Evolutionary conservation across 2,888 invertebrate genomes (phyloP), one percentile per base, ranked within the genome.

Genomic region (Cephus sareptanus): DNA sequence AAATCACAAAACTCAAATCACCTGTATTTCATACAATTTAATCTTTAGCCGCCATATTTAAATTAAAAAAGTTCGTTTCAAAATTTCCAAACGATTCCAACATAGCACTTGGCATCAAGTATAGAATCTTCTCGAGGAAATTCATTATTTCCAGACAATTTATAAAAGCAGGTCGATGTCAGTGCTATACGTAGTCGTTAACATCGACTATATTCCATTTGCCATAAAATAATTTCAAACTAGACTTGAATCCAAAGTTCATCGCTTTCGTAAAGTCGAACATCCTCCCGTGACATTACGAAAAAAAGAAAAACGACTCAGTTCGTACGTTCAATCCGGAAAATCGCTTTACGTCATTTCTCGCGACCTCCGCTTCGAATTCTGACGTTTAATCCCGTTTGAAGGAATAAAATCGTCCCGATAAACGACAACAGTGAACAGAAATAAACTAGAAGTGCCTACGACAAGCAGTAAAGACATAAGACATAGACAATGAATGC

Each of bases 401-500:
- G 23, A 15, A 74, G 75, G 68, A 68, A 40, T 33, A 40, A 74
- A 74, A 30, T 40, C 73, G 35, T 12, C 4, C 15, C 11, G 34
- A 73, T n/a, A 13, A 68, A 69, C 23, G 11, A 11, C 74, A 69
- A 69, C 31, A 74, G 56, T 30, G 69, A 69, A 69, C 35, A 34
- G 33, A 35, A 68, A 77, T 68, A 69, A 77, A 77, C 23, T 77
- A 35, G 4, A 76, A 15, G 31, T 74, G 74, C 77, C 30, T 31
- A 31, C 30, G 75, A n/a, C 12, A 69, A 33, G 69, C 34, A 69
- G 77, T 69, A 74, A 34, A 68, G 34, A 69, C 35, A 31, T 56
- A 31, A 4, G 34, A 74, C 31, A 31, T 69, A 77, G 69, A 77
- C 74, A 68, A 74, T 74, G 77, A 74, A 74, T 77, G 35, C 56